Percentiles rank a stretch among this genome's conserved stretches.
These are phyloP conservation scores for Ammodytes marinus DNA, from an alignment of 2,113 vertebrate genomes.

Conservation along the genomic window DNA sequence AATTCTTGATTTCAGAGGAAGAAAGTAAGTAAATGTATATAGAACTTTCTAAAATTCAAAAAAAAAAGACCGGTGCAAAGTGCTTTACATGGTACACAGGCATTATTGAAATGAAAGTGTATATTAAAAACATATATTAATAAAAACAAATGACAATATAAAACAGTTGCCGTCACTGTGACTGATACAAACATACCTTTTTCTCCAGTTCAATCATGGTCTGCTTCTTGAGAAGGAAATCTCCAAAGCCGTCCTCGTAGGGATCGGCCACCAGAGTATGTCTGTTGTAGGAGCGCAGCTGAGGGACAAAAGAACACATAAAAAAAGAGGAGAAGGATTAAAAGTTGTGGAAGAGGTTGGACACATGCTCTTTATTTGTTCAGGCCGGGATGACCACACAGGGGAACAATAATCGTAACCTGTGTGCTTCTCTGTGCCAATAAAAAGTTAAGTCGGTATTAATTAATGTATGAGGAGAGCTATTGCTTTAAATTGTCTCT, in stretches of 20 bases:
- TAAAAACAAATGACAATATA: too few species aligned
- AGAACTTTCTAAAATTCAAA: too few species aligned
- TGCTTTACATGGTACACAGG: too few species aligned
- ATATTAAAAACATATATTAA: too few species aligned
- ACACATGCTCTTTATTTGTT: not conserved
- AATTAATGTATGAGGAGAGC: not conserved
- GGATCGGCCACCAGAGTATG: constrained; percentile 95
- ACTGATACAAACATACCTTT: constrained; percentile 79
- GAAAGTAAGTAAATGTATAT: too few species aligned
- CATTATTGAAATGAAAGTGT: too few species aligned
- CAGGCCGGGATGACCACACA: not conserved
- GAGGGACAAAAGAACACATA: constrained; percentile 23
- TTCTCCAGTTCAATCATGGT: constrained; percentile 90
- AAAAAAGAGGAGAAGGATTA: not conserved
- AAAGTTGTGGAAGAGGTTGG: not conserved
- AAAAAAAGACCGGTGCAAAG: too few species aligned
- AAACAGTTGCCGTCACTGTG: too few species aligned
- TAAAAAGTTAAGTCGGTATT: not conserved
- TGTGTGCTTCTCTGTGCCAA: not conserved
- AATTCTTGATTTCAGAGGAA: not conserved
- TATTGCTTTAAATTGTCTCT: not conserved
- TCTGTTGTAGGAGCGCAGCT: constrained; percentile 97
- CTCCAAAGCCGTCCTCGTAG: constrained; percentile 92
- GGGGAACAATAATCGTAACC: not conserved
- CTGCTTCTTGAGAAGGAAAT: constrained; percentile 91